Conservation (phyloP, 1,140 invertebrate genomes). For the Bradysia coprophila region DNA sequence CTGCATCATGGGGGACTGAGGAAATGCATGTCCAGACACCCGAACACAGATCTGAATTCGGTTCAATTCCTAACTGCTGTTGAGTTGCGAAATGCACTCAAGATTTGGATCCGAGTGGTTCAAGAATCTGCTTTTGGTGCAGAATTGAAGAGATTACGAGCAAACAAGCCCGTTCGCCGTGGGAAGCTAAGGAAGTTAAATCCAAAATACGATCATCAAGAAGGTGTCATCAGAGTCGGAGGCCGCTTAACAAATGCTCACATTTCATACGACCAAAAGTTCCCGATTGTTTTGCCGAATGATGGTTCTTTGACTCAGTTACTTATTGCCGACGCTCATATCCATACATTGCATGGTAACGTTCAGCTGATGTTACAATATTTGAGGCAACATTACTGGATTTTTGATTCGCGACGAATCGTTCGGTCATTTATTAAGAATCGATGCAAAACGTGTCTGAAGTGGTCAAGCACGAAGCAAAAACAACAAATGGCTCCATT, state of each 20-base stretch:
- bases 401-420: too few species aligned
- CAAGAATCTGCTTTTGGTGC: background rate
- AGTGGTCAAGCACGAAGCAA: too few species aligned
- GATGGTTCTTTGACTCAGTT: slow-evolving; percentile 8
- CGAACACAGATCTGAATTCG: too few species aligned
- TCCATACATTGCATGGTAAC: slow-evolving; percentile 8
- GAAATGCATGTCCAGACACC: too few species aligned
- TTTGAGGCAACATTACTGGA: slow-evolving; percentile 10
- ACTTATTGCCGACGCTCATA: slow-evolving; percentile 11
- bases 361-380: slow-evolving; percentile 5
- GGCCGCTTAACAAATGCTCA: slow-evolving; percentile 11
- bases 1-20: background rate
- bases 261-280: slow-evolving; percentile 8
- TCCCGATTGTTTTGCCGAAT: slow-evolving; percentile 11
- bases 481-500: too few species aligned
- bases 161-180: too few species aligned
- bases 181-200: too few species aligned
- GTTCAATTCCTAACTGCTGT: too few species aligned
- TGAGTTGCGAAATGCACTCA: background rate
- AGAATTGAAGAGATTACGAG: background rate
- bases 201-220: slow-evolving; percentile 10
- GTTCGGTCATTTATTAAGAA: too few species aligned
- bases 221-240: slow-evolving; percentile 14
- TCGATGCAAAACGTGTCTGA: too few species aligned
- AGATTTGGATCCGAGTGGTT: background rate